Evolutionary conservation across 2,888 invertebrate genomes (phyloP).

Genomic region (Barypeithes pellucidus): DNA sequence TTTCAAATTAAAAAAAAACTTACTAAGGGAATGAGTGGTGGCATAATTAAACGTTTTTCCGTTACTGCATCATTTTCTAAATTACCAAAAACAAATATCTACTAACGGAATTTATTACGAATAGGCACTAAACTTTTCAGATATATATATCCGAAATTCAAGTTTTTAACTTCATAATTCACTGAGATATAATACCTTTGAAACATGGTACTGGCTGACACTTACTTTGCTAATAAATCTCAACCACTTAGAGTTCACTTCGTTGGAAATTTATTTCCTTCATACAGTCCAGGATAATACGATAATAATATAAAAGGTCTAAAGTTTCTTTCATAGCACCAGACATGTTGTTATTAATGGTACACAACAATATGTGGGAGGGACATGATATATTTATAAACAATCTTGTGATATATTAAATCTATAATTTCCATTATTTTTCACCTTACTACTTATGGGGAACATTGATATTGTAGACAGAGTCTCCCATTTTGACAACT

Average conservation of each 20-base stretch:
- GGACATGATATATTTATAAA: constrained; percentile 32
- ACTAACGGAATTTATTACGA: constrained; percentile 6
- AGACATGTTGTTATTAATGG: constrained; percentile 39
- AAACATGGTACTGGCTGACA: constrained; percentile 47
- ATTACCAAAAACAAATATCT: too few relatives aligned
- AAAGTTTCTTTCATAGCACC: constrained; percentile 43
- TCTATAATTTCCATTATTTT: too few relatives aligned
- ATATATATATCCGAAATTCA: constrained; percentile 4
- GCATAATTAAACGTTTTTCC: too few relatives aligned
- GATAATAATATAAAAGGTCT: constrained; percentile 49
- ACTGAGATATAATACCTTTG: constrained; percentile 23
- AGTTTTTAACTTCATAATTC: constrained; percentile 22
- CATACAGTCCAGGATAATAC: constrained; percentile 46
- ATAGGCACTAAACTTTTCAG: too few relatives aligned
- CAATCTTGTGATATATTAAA: too few relatives aligned
- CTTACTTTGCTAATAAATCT: constrained; percentile 48
- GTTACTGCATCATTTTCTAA: too few relatives aligned
- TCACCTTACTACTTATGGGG: too few relatives aligned
- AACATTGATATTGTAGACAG: too few relatives aligned
- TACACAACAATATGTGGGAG: constrained; percentile 51
- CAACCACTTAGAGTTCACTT: constrained; percentile 52
- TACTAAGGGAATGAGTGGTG: too few relatives aligned
- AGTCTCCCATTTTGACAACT: too few relatives aligned
- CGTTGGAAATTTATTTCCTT: constrained; percentile 47
- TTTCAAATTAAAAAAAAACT: too few relatives aligned